These are phyloP conservation scores for Parus major DNA, from an alignment of 2,113 vertebrate species.

Conservation along the genomic window DNA sequence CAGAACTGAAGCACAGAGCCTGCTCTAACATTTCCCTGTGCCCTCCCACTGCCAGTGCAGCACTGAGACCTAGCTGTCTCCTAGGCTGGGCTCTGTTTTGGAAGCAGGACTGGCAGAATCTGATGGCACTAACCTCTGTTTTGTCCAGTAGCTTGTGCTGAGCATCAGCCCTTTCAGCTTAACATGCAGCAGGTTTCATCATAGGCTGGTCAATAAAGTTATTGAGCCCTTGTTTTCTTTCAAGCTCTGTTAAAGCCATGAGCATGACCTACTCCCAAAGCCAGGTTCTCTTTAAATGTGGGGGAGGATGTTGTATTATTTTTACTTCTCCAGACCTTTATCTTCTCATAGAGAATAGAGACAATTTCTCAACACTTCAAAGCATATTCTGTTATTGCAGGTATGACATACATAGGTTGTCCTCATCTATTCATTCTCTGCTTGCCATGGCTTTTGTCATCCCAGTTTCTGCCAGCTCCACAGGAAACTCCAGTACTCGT, in stretches of 20 bases:
- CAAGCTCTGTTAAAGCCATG: neutral
- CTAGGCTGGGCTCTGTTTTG: neutral
- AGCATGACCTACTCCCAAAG: neutral
- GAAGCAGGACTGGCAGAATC: neutral
- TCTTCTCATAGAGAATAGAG: neutral
- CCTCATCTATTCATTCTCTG: neutral
- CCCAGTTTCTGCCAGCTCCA: neutral
- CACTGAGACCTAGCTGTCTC: neutral
- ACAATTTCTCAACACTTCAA: neutral
- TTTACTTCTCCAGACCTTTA: neutral
- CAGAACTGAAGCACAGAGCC: neutral
- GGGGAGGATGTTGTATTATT: neutral
- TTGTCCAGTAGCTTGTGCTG: neutral
- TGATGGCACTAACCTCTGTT: neutral
- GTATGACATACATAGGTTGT: neutral
- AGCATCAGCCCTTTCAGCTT: neutral
- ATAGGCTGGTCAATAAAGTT: neutral
- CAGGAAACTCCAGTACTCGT: fast-evolving
- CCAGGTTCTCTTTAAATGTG: neutral
- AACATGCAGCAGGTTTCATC: neutral
- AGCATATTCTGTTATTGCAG: neutral
- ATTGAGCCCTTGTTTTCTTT: neutral
- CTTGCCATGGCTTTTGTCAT: neutral
- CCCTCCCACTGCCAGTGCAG: neutral
- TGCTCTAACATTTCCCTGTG: neutral